phyloP scores from a whole-genome alignment of 1,140 invertebrate genomes.

The Mizuhopecten yessoensis region DNA sequence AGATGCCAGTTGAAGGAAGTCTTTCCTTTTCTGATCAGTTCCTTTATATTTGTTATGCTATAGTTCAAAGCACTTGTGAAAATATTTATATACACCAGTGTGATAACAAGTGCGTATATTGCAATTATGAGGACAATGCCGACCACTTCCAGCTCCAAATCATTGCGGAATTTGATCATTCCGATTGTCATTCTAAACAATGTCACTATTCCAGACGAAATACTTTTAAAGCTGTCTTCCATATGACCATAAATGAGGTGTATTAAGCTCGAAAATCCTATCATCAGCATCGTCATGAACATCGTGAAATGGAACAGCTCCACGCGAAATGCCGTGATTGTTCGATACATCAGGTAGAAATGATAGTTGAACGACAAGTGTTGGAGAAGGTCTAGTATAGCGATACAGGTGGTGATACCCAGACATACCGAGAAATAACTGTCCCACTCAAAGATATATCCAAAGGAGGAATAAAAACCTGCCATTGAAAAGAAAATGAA shows the following conservation, averaged over 20 bases:
- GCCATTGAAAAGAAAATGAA: neutral
- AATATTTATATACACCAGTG: neutral
- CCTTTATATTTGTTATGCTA: neutral
- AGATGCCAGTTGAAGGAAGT: neutral
- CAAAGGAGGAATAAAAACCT: neutral
- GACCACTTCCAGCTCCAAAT: neutral
- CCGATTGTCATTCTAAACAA: conserved; percentile 22
- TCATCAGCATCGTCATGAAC: neutral
- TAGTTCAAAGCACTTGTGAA: conserved; percentile 8
- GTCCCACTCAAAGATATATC: neutral
- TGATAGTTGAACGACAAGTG: conserved; percentile 1
- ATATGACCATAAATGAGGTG: neutral
- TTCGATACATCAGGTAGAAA: conserved; percentile 31
- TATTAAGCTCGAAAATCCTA: neutral
- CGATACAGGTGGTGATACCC: neutral
- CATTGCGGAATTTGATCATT: conserved; percentile 24
- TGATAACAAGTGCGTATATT: neutral
- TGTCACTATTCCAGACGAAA: neutral
- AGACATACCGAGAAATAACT: neutral
- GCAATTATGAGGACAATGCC: neutral
- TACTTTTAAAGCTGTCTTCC: neutral
- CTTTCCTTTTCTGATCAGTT: neutral
- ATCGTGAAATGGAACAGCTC: neutral
- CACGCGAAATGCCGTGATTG: neutral
- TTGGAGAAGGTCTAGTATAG: neutral